phyloP scores from a whole-genome alignment of 1,140 invertebrate genomes.

The Scaptomyza montana region DNA sequence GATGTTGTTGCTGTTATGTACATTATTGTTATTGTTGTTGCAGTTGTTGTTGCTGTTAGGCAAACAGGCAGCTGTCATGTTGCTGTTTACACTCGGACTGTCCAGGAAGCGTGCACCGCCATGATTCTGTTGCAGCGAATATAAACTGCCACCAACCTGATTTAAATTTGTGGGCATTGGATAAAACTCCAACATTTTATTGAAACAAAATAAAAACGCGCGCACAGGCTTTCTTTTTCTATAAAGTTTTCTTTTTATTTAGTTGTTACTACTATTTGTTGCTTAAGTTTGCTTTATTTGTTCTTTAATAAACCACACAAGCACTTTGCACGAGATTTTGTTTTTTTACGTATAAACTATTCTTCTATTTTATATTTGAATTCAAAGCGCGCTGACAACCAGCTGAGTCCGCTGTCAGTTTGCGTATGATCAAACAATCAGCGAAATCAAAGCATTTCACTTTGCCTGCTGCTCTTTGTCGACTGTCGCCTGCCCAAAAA shows the following conservation, averaged over 20 bases:
- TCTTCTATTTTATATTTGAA: conserved; percentile 7
- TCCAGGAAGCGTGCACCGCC: conserved; percentile 77
- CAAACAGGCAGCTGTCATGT: conserved; percentile 44
- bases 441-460: conserved; percentile 82
- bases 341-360: background rate
- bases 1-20: conserved; percentile 33
- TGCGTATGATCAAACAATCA: conserved; percentile 81
- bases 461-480: conserved; percentile 50
- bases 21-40: conserved; percentile 42
- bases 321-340: conserved; percentile 14
- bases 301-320: conserved; percentile 8
- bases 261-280: background rate
- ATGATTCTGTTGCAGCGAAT: conserved; percentile 81
- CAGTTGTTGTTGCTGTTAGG: conserved; percentile 37
- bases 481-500: conserved; percentile 44
- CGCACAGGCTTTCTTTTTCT: background rate
- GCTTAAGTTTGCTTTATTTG: background rate
- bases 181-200: conserved; percentile 83
- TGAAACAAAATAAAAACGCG: conserved; percentile 22
- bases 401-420: conserved; percentile 82
- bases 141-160: conserved; percentile 76
- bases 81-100: conserved; percentile 67
- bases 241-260: background rate
- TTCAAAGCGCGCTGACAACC: conserved; percentile 67
- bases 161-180: conserved; percentile 83